Conservation (phyloP, 1,140 invertebrate genomes). For the Zaprionus tsacasi region DNA sequence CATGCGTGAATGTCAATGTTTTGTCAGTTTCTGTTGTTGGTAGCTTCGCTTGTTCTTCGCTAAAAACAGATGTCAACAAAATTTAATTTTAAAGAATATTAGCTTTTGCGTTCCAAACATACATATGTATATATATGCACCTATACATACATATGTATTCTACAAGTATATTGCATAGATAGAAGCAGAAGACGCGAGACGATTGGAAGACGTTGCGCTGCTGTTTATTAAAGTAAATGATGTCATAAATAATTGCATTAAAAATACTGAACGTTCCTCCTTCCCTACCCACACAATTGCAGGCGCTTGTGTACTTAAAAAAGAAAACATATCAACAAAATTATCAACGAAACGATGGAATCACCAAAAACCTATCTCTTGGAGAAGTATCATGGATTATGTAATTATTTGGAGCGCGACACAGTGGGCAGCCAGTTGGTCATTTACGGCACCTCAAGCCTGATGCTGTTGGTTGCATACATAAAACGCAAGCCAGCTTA, state of each 20-base stretch:
- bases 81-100: conserved; percentile 61
- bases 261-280: conserved; percentile 38
- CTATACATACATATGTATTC: conserved; percentile 36
- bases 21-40: conserved; percentile 28
- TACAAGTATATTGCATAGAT: conserved; percentile 25
- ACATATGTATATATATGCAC: conserved; percentile 46
- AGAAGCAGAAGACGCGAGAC: conserved; percentile 40
- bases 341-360: conserved; percentile 45
- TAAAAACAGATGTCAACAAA: conserved; percentile 48
- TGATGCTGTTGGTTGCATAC: conserved; percentile 74
- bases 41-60: conserved; percentile 22
- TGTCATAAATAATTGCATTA: conserved; percentile 60
- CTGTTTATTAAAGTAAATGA: conserved; percentile 56
- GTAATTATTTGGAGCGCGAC: conserved; percentile 79
- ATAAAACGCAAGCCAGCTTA: conserved; percentile 79
- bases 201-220: conserved; percentile 42
- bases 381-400: conserved; percentile 75
- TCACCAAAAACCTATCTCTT: conserved; percentile 44
- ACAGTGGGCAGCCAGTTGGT: conserved; percentile 69
- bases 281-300: conserved; percentile 50
- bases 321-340: conserved; percentile 13
- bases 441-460: conserved; percentile 71
- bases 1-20: conserved; percentile 58
- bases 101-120: conserved; percentile 39
- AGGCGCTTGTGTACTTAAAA: conserved; percentile 61